These are phyloP conservation scores for Dermatemys mawii DNA, from an alignment of 2,113 vertebrate genomes.

Conservation along the genomic window DNA sequence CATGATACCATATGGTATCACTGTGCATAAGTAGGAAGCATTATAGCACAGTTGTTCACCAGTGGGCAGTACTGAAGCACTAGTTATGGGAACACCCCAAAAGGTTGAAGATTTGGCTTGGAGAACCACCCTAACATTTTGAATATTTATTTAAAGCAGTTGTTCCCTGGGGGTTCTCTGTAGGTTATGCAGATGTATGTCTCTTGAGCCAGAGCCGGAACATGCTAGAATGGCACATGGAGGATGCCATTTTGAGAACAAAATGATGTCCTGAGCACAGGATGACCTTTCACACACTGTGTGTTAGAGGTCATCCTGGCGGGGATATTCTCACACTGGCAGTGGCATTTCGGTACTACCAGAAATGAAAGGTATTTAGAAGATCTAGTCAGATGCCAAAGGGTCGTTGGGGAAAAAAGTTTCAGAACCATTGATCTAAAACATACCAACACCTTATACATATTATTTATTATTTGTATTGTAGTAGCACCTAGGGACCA, in stretches of 20 bases:
- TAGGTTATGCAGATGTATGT: background rate
- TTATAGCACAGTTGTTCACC: background rate
- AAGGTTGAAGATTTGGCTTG: background rate
- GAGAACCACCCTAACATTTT: background rate
- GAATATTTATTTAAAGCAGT: background rate
- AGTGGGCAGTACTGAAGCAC: background rate
- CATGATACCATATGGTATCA: background rate
- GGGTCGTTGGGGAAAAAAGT: background rate
- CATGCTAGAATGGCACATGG: background rate
- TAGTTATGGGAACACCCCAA: background rate
- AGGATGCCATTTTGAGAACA: background rate
- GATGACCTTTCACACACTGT: background rate
- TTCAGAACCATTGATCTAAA: background rate
- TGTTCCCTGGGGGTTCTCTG: background rate
- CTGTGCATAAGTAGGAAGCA: background rate
- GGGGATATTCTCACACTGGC: background rate
- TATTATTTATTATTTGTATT: background rate
- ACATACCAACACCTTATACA: background rate
- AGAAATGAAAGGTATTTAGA: background rate
- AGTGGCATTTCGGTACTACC: background rate
- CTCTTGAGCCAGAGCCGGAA: background rate
- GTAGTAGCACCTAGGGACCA: accelerated
- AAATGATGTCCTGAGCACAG: background rate
- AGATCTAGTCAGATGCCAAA: background rate
- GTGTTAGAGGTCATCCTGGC: background rate